Conservation (phyloP, 2,797 vertebrate species). For the Hemitrygon akajei region DNA sequence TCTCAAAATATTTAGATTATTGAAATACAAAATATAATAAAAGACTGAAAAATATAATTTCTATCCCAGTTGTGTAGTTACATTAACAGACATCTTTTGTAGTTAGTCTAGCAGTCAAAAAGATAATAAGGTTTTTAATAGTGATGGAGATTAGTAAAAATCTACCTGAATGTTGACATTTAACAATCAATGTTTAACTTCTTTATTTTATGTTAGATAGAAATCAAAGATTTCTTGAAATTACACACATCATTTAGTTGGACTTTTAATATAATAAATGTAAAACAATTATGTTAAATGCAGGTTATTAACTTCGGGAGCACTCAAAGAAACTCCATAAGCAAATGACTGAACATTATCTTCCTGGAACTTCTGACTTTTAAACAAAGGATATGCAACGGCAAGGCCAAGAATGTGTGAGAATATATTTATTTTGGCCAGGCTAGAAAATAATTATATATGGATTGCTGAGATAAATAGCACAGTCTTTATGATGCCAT, state of each 20-base stretch:
- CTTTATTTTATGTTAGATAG: not conserved
- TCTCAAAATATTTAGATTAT: not conserved
- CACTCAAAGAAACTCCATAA: not conserved
- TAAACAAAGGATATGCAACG: not conserved
- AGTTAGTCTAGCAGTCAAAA: not conserved
- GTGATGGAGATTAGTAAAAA: not conserved
- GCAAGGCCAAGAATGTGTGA: too few species aligned
- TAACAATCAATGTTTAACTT: not conserved
- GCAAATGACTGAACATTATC: not conserved
- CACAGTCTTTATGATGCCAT: not conserved
- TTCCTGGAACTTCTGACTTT: not conserved
- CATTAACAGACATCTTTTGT: not conserved
- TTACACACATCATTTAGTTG: not conserved
- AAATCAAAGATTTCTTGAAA: not conserved
- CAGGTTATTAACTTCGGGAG: not conserved
- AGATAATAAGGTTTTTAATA: not conserved
- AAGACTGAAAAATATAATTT: not conserved
- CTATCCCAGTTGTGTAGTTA: not conserved
- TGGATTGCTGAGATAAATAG: not conserved
- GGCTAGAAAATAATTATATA: not conserved
- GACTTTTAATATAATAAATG: not conserved
- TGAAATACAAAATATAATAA: not conserved
- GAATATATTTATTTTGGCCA: not conserved
- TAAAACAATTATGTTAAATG: not conserved
- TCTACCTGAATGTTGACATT: not conserved